Percentiles rank a stretch among this genome's conserved stretches.
These are phyloP conservation scores for Bucorvus abyssinicus DNA, from an alignment of 2,797 vertebrate genomes.

Conservation along the genomic window DNA sequence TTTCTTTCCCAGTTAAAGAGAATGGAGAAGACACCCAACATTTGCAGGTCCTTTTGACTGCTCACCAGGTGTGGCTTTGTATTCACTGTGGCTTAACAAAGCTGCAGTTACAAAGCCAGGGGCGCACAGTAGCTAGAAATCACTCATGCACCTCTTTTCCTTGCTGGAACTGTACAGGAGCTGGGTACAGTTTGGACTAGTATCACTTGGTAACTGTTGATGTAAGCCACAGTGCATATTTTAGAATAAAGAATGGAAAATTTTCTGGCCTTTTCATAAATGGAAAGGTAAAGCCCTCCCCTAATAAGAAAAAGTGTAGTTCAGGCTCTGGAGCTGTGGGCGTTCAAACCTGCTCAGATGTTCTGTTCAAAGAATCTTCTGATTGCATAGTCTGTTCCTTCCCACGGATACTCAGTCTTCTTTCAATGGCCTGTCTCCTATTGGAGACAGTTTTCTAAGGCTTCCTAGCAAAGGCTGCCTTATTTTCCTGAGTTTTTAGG, in stretches of 20 bases:
- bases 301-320: neutral
- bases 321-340: neutral
- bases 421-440: neutral
- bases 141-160: neutral
- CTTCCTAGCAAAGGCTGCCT: neutral
- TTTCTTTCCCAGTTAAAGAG: neutral
- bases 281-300: neutral
- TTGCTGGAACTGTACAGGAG: neutral
- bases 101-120: neutral
- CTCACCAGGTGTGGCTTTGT: neutral
- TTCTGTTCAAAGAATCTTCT: neutral
- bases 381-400: neutral
- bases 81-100: neutral
- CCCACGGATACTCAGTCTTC: neutral
- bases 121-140: neutral
- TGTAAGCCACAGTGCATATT: neutral
- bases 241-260: neutral
- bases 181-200: neutral
- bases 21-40: neutral
- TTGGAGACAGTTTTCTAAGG: neutral
- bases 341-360: neutral
- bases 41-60: neutral
- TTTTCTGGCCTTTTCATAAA: neutral
- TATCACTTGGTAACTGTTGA: neutral
- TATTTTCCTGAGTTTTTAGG: neutral